Evolutionary conservation across 2,888 invertebrate genomes (phyloP), one percentile per base, ranked within the genome.

Genomic region (Hypomecis punctinalis): DNA sequence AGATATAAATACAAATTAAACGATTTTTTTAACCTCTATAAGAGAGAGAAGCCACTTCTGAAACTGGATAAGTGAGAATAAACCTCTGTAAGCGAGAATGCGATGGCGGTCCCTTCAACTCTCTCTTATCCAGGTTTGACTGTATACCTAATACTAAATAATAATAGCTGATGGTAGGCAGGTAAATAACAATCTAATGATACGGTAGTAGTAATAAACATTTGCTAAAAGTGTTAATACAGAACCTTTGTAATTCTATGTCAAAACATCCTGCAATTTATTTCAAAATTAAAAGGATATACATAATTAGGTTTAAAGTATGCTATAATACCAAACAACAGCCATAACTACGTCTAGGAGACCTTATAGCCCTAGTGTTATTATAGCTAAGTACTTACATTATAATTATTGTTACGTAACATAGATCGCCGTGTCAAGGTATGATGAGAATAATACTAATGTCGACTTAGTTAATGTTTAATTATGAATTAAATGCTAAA

Each of bases 361-460:
- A 48, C 59, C 51, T 51, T 47, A 48, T 35, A 60, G 63, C 11
- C 40, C 46, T 13, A 9, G 52, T 43, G 67, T 48, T 54, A 69
- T 67, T 70, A 72, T 57, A 23, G 23, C 23, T 23, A 3, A 3
- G 23, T 23, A 23, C 23, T 23, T 23, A 23, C 23, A 23, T 23
- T 51, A 43, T 66, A 63, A 68, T 66, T 61, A 59, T 62, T 5
- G 47, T 55, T 43, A 69, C 48, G 61, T 65, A 65, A 63, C 65
- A 43, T 40, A 58, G 56, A 45, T 57, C 45, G 52, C 64, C 64
- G 62, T 71, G 71, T 68, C 69, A 72, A 72, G 69, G 72, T 45
- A 60, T 55, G 33, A 9, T 48, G 37, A 55, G 46, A 65, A 58
- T 61, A 57, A 51, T 55, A 55, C 23, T 54, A 9, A 54, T 59